A percentile compares a stretch with the other conserved stretches of the same genome.
phyloP scores from a whole-genome alignment of 1,140 invertebrate species.

The Paramacrobiotus metropolitanus region DNA sequence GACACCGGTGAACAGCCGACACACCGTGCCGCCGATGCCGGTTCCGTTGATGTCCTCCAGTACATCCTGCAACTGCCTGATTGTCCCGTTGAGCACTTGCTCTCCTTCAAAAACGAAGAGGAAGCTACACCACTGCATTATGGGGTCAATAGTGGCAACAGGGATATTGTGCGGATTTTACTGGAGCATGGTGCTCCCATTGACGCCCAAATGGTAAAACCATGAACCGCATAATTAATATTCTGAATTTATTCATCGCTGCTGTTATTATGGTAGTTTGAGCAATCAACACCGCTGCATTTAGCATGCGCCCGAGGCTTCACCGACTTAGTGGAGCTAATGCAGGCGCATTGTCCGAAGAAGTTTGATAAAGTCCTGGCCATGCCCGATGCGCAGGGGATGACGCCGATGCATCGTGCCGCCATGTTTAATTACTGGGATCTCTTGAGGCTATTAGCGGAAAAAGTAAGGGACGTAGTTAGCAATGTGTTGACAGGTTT shows the following conservation, averaged over 20 bases:
- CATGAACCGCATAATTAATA: not conserved
- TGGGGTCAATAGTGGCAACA: conserved; percentile 22
- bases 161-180: conserved; percentile 16
- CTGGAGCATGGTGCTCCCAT: not conserved
- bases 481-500: too few species aligned
- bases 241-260: not conserved
- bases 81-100: not conserved
- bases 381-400: conserved; percentile 18
- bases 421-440: conserved; percentile 22
- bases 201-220: not conserved
- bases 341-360: conserved; percentile 18
- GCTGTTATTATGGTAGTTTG: too few species aligned
- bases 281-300: conserved; percentile 22
- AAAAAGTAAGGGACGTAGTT: too few species aligned
- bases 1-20: not conserved
- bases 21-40: not conserved
- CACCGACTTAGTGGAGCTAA: conserved; percentile 20
- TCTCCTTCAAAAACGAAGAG: conserved; percentile 19
- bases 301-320: conserved; percentile 19
- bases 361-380: conserved; percentile 15
- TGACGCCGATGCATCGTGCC: conserved; percentile 25
- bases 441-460: conserved; percentile 20
- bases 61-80: not conserved
- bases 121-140: conserved; percentile 24
- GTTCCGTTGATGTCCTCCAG: not conserved